Evolutionary conservation across 2,113 vertebrate genomes (phyloP).

Genomic region (Aphelocoma coerulescens): DNA sequence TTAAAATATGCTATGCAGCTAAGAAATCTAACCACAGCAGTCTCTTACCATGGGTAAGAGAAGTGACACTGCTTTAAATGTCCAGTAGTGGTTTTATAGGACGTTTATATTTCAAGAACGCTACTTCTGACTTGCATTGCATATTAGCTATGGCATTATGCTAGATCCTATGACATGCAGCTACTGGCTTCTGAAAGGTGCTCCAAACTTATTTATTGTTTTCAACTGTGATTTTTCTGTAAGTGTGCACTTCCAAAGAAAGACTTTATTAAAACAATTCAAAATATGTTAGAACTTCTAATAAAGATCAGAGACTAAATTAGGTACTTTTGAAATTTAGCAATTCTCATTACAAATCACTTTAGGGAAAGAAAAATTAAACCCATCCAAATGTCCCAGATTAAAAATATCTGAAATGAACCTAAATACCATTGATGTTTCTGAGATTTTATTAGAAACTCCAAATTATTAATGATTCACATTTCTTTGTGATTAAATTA

Average conservation of each 20-base stretch:
- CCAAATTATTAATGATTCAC: conserved; percentile 4
- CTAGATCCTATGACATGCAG: background rate
- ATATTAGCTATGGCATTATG: background rate
- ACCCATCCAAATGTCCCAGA: background rate
- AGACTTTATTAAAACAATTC: background rate
- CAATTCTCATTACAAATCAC: conserved; percentile 23
- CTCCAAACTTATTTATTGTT: background rate
- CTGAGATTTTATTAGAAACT: conserved; percentile 10
- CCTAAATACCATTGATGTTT: background rate
- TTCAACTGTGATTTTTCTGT: background rate
- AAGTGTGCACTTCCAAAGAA: background rate
- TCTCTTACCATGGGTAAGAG: background rate
- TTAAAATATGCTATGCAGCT: background rate
- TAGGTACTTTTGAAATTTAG: conserved; percentile 31
- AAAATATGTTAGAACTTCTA: conserved; percentile 20
- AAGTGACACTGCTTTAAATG: background rate
- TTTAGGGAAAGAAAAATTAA: background rate
- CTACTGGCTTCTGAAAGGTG: background rate
- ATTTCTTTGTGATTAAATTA: conserved; percentile 60
- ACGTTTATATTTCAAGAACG: background rate
- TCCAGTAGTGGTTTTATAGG: background rate
- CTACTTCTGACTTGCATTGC: background rate
- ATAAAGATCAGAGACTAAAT: conserved; percentile 34
- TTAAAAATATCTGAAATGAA: conserved; percentile 10
- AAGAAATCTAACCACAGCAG: background rate